A percentile compares a stretch with the other conserved stretches of the same genome.
Conservation (phyloP, 2,888 invertebrate species). For the Athalia rosae region DNA sequence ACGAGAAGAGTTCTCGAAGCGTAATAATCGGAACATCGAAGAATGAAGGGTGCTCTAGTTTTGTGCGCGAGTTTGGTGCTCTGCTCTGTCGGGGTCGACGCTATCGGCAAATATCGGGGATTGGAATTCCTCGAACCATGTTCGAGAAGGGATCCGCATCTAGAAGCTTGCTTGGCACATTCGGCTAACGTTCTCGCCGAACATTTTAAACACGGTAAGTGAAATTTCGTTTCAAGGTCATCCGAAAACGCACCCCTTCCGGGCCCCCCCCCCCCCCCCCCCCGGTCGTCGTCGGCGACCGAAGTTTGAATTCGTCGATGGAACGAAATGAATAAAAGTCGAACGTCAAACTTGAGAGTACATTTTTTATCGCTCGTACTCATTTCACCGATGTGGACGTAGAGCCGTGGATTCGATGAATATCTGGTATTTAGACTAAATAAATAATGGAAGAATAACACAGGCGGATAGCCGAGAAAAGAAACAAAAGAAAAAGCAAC, state of each 20-base stretch:
- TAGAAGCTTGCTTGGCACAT: slow-evolving; percentile 84
- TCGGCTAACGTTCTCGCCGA: slow-evolving; percentile 85
- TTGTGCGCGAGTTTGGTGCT: slow-evolving; percentile 51
- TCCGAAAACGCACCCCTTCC: neutral
- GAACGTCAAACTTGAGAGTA: neutral
- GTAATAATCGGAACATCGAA: neutral
- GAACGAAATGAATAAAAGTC: neutral
- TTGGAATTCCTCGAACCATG: slow-evolving; percentile 84
- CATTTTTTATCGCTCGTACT: neutral
- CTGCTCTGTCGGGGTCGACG: slow-evolving; percentile 52
- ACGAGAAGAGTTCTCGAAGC: neutral
- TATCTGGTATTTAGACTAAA: no score
- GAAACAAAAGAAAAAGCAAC: slow-evolving; percentile 56
- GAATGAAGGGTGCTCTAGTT: slow-evolving; percentile 44
- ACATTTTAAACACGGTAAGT: slow-evolving; percentile 83
- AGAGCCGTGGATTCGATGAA: no score
- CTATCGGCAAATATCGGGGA: slow-evolving; percentile 66
- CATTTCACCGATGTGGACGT: no score
- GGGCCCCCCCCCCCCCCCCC: no score
- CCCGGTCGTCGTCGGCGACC: neutral
- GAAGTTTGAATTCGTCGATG: neutral
- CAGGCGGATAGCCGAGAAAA: neutral
- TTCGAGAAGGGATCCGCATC: slow-evolving; percentile 80
- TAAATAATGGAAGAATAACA: no score
- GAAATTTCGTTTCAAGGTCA: neutral